Percentiles rank a stretch among this genome's conserved stretches.
Evolutionary conservation across 2,797 vertebrate genomes (phyloP).

Genomic region (Ctenosaura bakeri): DNA sequence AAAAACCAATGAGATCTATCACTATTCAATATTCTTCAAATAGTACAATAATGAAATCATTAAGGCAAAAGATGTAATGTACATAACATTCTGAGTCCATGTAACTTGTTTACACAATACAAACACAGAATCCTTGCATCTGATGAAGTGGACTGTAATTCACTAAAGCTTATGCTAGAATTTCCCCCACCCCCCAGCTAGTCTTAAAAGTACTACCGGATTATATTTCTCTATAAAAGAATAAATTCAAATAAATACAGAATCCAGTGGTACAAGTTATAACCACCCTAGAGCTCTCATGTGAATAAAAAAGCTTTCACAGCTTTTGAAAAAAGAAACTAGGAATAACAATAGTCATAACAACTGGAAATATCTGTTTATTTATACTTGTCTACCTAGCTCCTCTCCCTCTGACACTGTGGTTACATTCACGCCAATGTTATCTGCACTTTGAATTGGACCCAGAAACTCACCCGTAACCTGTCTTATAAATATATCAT

Average conservation of each 20-base stretch:
- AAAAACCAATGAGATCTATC: slow-evolving; percentile 61
- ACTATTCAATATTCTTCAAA: neutral
- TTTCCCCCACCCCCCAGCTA: too few relatives aligned
- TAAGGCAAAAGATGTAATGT: neutral
- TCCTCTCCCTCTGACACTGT: neutral
- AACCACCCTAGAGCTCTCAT: neutral
- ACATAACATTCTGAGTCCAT: neutral
- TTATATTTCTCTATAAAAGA: neutral
- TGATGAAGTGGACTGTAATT: too few relatives aligned
- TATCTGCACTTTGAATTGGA: neutral
- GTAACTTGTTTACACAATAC: neutral
- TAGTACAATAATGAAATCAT: neutral
- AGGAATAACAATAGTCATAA: neutral
- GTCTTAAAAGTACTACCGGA: too few relatives aligned
- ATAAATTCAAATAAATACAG: neutral
- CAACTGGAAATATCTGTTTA: neutral
- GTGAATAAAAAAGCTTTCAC: neutral
- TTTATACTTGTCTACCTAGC: neutral
- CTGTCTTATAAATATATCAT: neutral
- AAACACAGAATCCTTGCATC: neutral
- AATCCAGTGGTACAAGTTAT: neutral
- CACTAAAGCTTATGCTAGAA: too few relatives aligned
- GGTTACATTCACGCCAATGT: neutral
- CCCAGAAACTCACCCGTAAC: neutral
- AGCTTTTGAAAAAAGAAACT: neutral